Evolutionary conservation across 2,113 vertebrate species (phyloP), one percentile per base, ranked within the genome.

Genomic region (Notarius lentiginosus): DNA sequence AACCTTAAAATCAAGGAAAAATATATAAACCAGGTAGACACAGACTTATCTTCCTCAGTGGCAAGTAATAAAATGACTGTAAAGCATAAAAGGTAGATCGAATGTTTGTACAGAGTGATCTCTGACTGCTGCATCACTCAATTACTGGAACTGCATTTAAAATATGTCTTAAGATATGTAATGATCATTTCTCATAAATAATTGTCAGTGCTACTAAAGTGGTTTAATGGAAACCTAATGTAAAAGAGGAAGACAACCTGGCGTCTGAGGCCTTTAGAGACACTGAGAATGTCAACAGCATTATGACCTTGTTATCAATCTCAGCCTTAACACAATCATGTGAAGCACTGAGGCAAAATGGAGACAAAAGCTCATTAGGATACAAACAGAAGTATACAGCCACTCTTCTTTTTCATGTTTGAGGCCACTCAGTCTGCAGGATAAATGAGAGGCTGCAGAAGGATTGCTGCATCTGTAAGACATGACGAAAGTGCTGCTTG

Each of bases 171-270:
- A 58, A 56, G 12, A 79, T 79, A 79, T 79, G 49, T 83, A 15
- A 83, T 79, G 20, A 84, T 27, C 61, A 84, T 87, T 73, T 41
- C 56, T 83, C 61, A 82, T 70, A 72, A 83, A 90, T 87, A 82
- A 82, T 76, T 72, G 66, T 47, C 66, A 17, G 58, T 51, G 41
- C 86, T 80, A 49, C 75, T 85, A 83, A 89, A 83, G 83, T 87
- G 79, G 84, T 80, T 66, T 90, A 86, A 80, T 85, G 60, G 82
- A 86, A 84, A 34, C 73, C 75, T 86, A 84, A 86, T 60, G 75
- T 85, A 82, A 22, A 51, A 85, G 65, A 82, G 58, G 51, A 89
- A 86, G 89, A 86, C 86, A 90, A 83, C 79, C 87, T 86, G 89
- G 89, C 87, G 87, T 79, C 85, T 41, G 27, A 88, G 73, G 80